Conservation (phyloP, 2,797 vertebrate genomes). For the Serranus cabrilla region DNA sequence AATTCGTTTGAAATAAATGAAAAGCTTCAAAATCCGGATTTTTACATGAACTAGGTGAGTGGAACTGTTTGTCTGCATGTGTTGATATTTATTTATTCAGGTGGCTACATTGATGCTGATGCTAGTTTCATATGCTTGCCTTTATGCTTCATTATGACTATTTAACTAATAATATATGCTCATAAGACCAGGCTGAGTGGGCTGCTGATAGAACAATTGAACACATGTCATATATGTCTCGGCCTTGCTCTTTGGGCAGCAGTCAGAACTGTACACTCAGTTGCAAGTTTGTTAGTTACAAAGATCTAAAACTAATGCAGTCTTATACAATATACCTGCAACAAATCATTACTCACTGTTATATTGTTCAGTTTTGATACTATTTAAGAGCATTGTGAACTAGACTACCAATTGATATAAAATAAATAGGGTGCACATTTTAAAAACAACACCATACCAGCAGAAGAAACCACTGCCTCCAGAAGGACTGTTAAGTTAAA, state of each 20-base stretch:
- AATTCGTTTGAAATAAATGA: slow-evolving; percentile 74
- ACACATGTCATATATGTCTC: background rate
- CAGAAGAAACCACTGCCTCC: background rate
- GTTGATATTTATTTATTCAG: background rate
- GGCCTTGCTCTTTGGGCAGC: background rate
- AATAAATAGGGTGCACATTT: background rate
- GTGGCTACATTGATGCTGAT: background rate
- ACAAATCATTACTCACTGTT: background rate
- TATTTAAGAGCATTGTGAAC: background rate
- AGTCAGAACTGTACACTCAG: background rate
- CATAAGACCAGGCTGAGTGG: background rate
- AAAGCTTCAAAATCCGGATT: slow-evolving; percentile 63
- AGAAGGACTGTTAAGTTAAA: too few relatives aligned
- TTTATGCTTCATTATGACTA: slow-evolving; percentile 2
- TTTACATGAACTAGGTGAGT: slow-evolving; percentile 80
- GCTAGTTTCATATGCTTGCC: background rate
- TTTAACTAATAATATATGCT: background rate
- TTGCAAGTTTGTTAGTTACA: background rate
- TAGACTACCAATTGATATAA: background rate
- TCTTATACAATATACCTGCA: background rate
- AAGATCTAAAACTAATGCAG: background rate
- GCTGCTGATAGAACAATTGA: background rate
- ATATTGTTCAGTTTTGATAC: background rate
- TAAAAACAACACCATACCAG: background rate
- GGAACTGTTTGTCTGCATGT: background rate